Base-by-base conservation (phyloP, 2,113 vertebrate species). In the Hyperoodon ampullatus region DNA sequence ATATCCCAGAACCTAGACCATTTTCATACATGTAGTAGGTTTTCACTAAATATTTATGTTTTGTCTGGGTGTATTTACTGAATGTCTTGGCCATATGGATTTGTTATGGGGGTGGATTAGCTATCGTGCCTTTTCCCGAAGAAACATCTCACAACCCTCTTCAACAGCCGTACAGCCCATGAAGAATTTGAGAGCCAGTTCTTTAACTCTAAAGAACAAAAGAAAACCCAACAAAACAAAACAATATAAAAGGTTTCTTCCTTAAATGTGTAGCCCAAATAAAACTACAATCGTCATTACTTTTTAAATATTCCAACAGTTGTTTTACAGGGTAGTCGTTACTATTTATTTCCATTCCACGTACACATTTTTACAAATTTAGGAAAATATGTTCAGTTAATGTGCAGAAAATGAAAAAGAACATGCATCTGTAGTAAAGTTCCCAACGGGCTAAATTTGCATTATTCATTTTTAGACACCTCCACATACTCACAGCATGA, bases 341-440 rank as follows among this genome's bases (percentile, higher is more conserved):
- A 42, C 24, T 58, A 24, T 63, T 44, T 68, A 80, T 83, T 71
- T 66, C 72, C 60, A 88, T 71, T 80, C 39, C 63, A 94, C 28
- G 21, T 58, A 19, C 28, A 61, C 28, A 58, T 92, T 94, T 94
- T 90, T 81, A 83, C 35, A 96, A 84, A 78, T 89, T 80, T 66
- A 83, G 66, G 53, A 75, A 97, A 82, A 83, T 80, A 47, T 72
- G 75, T 72, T 71, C 68, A 82, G 42, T 81, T 70, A 58, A 74
- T 58, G 4, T 55, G 33, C 5, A 90, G 50, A 88, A 93, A 88
- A 74, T 24, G 44, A 83, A 77, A 93, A 70, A 82, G n/a, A 85
- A 94, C 39, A 12, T 35, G 3, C 1, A 42, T 66, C 47, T 72
- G 24, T 55, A 44, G 21, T 93, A 42, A 91, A 33, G 47, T 39